Conservation (phyloP, 2,113 vertebrate genomes). For the Chloropsis cyanopogon region DNA sequence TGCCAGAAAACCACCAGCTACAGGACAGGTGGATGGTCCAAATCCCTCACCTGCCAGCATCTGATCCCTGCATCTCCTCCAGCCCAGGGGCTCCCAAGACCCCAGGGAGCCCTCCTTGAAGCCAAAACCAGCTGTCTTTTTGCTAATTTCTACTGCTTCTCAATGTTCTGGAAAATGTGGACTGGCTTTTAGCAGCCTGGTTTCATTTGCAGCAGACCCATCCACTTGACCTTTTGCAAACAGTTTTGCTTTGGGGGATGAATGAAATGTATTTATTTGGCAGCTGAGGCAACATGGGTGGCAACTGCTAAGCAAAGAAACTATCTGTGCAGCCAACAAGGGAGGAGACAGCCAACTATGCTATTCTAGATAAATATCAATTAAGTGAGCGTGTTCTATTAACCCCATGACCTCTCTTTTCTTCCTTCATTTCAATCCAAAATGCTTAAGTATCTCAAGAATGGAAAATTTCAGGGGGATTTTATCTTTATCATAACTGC, state of each 20-base stretch:
- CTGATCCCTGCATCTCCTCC: background rate
- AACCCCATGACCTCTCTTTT: background rate
- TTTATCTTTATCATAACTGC: background rate
- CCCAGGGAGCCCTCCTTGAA: background rate
- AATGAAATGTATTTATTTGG: background rate
- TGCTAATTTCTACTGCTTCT: background rate
- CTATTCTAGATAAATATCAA: background rate
- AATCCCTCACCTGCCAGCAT: background rate
- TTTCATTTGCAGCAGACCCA: background rate
- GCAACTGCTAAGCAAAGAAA: constrained; percentile 7
- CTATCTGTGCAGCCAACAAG: background rate
- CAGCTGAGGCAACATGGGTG: background rate
- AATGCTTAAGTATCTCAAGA: background rate
- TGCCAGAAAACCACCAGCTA: background rate
- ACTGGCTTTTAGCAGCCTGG: background rate
- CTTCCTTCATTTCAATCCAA: background rate
- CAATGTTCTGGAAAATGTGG: background rate
- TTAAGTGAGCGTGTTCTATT: background rate
- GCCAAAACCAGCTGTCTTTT: background rate
- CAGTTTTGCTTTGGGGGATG: background rate
- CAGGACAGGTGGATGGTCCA: background rate
- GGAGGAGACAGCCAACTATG: background rate
- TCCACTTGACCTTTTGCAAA: background rate
- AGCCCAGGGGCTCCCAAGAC: background rate
- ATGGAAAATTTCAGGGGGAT: background rate